A percentile compares a stretch with the other conserved stretches of the same genome.
These are phyloP conservation scores for Iphiclides podalirius DNA, from an alignment of 2,888 invertebrate genomes.

Conservation along the genomic window DNA sequence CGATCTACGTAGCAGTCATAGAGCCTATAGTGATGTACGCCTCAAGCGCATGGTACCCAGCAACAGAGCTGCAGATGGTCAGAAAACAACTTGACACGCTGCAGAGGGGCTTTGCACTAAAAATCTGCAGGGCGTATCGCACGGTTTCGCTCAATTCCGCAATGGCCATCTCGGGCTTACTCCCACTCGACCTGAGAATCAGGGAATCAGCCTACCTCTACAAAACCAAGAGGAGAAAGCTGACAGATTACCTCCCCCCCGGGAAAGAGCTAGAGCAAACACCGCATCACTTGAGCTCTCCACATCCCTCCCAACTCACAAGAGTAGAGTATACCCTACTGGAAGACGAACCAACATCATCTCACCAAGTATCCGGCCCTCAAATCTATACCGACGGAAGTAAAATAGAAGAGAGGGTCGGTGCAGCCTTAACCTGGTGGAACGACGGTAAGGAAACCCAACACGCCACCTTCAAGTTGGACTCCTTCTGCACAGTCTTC, in stretches of 20 bases:
- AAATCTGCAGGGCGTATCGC: neutral
- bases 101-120: neutral
- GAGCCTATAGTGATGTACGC: neutral
- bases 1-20: neutral
- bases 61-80: neutral
- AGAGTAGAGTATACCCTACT: neutral
- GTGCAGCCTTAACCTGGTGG: constrained; percentile 25
- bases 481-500: constrained; percentile 26
- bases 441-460: constrained; percentile 12
- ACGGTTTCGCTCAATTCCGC: constrained; percentile 19
- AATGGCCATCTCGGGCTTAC: neutral
- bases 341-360: neutral
- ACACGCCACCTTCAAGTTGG: constrained; percentile 15
- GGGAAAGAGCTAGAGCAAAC: constrained; percentile 1
- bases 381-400: constrained; percentile 28
- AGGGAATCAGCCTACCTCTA: constrained; percentile 23
- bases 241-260: neutral
- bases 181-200: constrained; percentile 19
- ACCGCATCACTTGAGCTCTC: neutral
- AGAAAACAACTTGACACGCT: neutral
- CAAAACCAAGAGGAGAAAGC: constrained; percentile 6
- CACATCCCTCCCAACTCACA: constrained; percentile 16
- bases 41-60: neutral
- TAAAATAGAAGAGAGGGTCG: constrained; percentile 27
- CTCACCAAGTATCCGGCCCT: neutral